Evolutionary conservation across 2,113 vertebrate genomes (phyloP).

Genomic region (Callaeas wilsoni): DNA sequence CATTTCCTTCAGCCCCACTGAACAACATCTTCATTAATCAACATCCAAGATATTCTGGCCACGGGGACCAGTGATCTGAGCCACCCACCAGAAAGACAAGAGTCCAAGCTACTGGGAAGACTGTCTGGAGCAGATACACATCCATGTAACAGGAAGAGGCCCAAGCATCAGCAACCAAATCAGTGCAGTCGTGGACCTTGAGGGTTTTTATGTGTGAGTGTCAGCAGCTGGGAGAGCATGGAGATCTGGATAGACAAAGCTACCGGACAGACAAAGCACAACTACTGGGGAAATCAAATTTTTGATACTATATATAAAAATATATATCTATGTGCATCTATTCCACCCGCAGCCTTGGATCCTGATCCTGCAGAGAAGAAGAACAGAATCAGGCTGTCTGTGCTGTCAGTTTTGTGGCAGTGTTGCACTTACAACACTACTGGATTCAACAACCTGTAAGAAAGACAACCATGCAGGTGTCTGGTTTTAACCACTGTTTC

Average conservation of each 20-base stretch:
- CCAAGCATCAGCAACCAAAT: neutral
- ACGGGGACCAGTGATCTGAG: neutral
- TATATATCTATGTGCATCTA: no score
- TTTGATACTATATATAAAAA: neutral
- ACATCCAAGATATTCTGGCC: neutral
- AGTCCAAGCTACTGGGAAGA: neutral
- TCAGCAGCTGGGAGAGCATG: neutral
- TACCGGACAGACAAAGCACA: neutral
- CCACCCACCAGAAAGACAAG: neutral
- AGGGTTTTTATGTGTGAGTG: neutral
- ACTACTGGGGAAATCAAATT: neutral
- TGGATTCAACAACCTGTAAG: neutral
- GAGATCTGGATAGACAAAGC: neutral
- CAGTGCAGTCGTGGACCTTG: fast-evolving
- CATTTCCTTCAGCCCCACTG: neutral
- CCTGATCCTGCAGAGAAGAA: neutral
- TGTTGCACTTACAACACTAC: neutral
- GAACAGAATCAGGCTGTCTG: neutral
- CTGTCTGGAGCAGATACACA: neutral
- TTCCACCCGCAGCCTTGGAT: neutral
- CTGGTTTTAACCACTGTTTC: neutral
- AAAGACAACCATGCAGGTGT: neutral
- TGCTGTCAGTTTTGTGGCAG: neutral
- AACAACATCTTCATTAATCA: neutral
- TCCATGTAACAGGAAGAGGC: no score